Percentiles rank a stretch among this genome's conserved stretches.
phyloP scores from a whole-genome alignment of 1,140 invertebrate species.

The Leptonema lineaticorne region DNA sequence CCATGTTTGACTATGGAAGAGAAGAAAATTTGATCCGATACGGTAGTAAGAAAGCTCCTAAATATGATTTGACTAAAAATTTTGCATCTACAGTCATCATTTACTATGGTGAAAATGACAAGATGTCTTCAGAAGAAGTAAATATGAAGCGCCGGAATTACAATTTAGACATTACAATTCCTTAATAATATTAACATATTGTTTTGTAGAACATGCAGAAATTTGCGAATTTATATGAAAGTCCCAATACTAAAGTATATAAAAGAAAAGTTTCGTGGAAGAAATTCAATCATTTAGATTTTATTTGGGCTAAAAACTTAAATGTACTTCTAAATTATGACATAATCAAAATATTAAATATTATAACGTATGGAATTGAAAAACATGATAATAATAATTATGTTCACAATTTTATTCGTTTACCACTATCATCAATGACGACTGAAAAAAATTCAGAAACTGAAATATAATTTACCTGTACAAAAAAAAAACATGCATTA shows the following conservation, averaged over 20 bases:
- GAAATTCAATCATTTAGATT: conserved; percentile 72
- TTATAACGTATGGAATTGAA: conserved; percentile 9
- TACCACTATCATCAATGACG: too few relatives aligned
- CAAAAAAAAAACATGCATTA: too few relatives aligned
- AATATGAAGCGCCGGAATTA: too few relatives aligned
- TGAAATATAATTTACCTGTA: too few relatives aligned
- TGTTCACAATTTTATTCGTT: too few relatives aligned
- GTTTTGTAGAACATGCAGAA: conserved; percentile 66
- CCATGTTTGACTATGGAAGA: conserved; percentile 56
- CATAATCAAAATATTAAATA: conserved; percentile 21
- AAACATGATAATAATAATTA: too few relatives aligned
- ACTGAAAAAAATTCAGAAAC: too few relatives aligned
- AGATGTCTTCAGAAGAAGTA: conserved; percentile 51
- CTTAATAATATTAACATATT: too few relatives aligned
- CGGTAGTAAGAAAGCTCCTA: conserved; percentile 59
- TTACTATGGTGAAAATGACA: conserved; percentile 68
- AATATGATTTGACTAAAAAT: conserved; percentile 64
- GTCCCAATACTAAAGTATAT: conserved; percentile 51
- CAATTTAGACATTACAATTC: too few relatives aligned
- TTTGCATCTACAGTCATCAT: conserved; percentile 64
- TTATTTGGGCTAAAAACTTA: conserved; percentile 65
- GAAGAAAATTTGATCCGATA: conserved; percentile 55
- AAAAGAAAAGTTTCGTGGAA: conserved; percentile 56
- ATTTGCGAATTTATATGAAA: conserved; percentile 54
- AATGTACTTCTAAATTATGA: conserved; percentile 59